Conservation (phyloP, 2,888 invertebrate species). For the Smittia sp. region DNA sequence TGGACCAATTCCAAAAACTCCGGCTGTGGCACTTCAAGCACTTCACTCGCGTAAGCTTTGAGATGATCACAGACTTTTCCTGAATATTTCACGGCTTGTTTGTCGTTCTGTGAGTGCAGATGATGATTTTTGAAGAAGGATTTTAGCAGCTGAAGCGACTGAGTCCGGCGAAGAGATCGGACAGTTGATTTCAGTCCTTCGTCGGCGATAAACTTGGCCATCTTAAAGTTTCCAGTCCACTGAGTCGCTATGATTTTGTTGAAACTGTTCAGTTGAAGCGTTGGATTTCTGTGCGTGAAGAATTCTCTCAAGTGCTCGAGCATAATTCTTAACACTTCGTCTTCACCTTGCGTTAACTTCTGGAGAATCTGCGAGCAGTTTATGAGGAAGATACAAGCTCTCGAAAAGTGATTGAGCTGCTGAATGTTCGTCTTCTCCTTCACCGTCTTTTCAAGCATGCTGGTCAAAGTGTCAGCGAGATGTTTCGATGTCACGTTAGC, state of each 20-base stretch:
- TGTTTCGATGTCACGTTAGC: slow-evolving; percentile 27
- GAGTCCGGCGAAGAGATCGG: slow-evolving; percentile 64
- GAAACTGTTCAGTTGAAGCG: slow-evolving; percentile 63
- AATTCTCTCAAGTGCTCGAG: slow-evolving; percentile 47
- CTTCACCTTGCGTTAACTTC: neutral
- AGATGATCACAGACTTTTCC: slow-evolving; percentile 46
- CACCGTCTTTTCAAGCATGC: slow-evolving; percentile 17
- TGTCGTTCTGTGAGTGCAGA: slow-evolving; percentile 45
- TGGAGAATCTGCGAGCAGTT: slow-evolving; percentile 32
- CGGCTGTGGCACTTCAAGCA: slow-evolving; percentile 40
- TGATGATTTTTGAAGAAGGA: slow-evolving; percentile 61
- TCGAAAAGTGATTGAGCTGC: slow-evolving; percentile 17
- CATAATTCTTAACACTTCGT: slow-evolving; percentile 45
- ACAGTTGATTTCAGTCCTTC: slow-evolving; percentile 61
- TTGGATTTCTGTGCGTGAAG: slow-evolving; percentile 48
- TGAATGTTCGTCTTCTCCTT: slow-evolving; percentile 34
- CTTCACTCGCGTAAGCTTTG: slow-evolving; percentile 43
- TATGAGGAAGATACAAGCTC: slow-evolving; percentile 28
- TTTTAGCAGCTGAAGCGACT: slow-evolving; percentile 65
- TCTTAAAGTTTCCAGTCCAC: slow-evolving; percentile 64
- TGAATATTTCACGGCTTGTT: slow-evolving; percentile 44
- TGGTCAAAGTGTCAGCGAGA: slow-evolving; percentile 40
- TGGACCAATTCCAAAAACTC: slow-evolving; percentile 41
- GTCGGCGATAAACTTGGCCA: slow-evolving; percentile 60
- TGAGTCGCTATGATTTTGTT: slow-evolving; percentile 62